Evolutionary conservation across 2,113 vertebrate species (phyloP).

Genomic region (Zootoca vivipara): DNA sequence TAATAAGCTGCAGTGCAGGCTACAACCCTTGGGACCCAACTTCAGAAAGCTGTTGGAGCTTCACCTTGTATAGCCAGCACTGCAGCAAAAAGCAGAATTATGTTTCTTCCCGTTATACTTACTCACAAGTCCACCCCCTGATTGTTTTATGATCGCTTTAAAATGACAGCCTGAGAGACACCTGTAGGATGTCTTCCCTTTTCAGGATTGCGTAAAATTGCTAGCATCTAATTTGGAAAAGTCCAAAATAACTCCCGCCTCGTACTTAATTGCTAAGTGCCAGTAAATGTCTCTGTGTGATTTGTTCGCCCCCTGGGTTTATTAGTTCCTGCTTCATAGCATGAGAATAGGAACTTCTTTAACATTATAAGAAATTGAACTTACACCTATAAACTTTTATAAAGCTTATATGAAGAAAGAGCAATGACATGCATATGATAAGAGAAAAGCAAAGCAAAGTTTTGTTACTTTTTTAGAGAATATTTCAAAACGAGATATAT

Average conservation of each 20-base stretch:
- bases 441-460: neutral
- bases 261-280: neutral
- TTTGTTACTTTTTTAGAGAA: neutral
- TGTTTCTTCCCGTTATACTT: neutral
- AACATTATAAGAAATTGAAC: neutral
- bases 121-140: neutral
- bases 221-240: neutral
- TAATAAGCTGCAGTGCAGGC: neutral
- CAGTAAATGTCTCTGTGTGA: neutral
- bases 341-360: neutral
- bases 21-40: neutral
- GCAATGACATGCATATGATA: neutral
- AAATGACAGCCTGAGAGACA: neutral
- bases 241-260: neutral
- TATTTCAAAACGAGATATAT: neutral
- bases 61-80: neutral
- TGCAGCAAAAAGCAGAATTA: neutral
- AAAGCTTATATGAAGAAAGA: neutral
- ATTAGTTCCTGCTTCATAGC: neutral
- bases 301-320: neutral
- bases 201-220: neutral
- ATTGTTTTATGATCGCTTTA: neutral
- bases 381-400: neutral
- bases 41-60: neutral
- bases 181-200: constrained; percentile 3